phyloP scores from a whole-genome alignment of 35 echinoderm and acorn worm genomes.

The Stichopus chloronotus region DNA sequence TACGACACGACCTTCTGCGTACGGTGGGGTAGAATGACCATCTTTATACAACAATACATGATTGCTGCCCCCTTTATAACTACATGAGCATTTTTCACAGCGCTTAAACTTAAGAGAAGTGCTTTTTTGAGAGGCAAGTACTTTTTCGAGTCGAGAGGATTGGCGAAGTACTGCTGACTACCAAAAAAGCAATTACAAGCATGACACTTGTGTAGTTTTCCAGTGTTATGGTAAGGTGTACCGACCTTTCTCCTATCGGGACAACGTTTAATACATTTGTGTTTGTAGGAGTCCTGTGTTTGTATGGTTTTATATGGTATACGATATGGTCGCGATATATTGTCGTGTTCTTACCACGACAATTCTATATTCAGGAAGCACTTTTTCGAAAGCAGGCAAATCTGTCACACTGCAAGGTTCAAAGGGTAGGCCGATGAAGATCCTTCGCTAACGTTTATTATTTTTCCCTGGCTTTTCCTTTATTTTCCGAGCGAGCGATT shows the following conservation, averaged over 20 bases:
- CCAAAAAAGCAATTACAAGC: neutral
- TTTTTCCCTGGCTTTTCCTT: too few relatives aligned
- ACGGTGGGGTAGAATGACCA: too few relatives aligned
- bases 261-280: neutral
- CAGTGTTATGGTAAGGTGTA: neutral
- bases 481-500: too few relatives aligned
- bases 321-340: neutral
- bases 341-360: neutral
- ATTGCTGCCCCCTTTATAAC: neutral
- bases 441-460: too few relatives aligned
- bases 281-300: neutral
- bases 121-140: neutral
- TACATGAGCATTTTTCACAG: neutral
- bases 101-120: neutral
- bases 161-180: neutral
- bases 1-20: too few relatives aligned
- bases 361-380: neutral
- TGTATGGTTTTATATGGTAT: neutral
- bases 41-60: too few relatives aligned
- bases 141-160: neutral
- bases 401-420: neutral
- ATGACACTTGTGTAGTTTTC: neutral
- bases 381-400: slow-evolving; percentile 1
- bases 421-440: too few relatives aligned
- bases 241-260: neutral